Evolutionary conservation across 2,113 vertebrate species (phyloP), one percentile per base, ranked within the genome.

Genomic region (Oceanodroma tethys): DNA sequence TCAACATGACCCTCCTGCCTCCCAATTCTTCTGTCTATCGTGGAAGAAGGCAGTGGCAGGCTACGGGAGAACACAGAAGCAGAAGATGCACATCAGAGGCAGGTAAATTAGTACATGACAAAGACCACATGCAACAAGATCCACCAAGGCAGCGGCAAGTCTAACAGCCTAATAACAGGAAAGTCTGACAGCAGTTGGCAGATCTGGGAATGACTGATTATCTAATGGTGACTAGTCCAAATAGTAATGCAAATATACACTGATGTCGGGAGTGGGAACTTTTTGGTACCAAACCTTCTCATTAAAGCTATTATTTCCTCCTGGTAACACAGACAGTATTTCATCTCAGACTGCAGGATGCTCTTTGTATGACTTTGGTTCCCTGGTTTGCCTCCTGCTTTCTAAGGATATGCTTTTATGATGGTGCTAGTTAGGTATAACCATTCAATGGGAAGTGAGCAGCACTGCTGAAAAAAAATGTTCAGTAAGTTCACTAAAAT

Each of bases 21-120:
- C 62, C 87, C 20, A 19, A 27, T 65, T 95, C 71, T 73, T 93
- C 65, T 88, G 29, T 86, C 92, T 93, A 81, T 79, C 93, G 81
- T 94, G 82, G 78, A 94, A 97, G 81, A 93, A 97, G 94, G 92
- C 68, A 34, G 32, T 23, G 85, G 82, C 93, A 97, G 97, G 87
- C 90, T 89, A 96, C 62, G 43, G 85, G 65, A 97, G 72, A 97
- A 94, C 86, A 94, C 48, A 97, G 80, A 91, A 94, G 82, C 75
- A 96, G 84, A 95, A 93, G 85, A 91, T 42, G 63, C 88, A 95
- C 6, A 1, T 90, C 90, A 95, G 76, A 95, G 87, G 94, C 66
- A 96, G 90, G 82, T 94, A 88, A 92, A 93, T 98, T 97, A 98
- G 96, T 96, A 95, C 50, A 95, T 1, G 1, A 75, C 34, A 91